Conservation (phyloP, 1,140 invertebrate species). For the Tenebrio molitor region DNA sequence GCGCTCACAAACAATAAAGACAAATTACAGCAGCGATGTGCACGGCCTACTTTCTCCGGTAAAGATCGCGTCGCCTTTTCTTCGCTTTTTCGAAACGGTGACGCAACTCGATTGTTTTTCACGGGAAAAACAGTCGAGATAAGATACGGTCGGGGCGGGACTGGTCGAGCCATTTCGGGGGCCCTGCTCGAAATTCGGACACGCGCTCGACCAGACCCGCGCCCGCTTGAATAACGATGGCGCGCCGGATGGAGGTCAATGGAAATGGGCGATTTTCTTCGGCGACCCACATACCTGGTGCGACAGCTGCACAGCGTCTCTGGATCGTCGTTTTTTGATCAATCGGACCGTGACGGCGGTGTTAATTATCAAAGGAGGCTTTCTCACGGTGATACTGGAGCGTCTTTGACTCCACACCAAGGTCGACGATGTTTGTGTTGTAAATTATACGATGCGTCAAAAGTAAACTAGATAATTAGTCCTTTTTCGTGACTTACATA, state of each 20-base stretch:
- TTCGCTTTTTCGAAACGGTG: background rate
- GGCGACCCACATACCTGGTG: no score
- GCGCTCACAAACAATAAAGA: background rate
- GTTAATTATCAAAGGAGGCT: background rate
- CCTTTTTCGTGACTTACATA: no score
- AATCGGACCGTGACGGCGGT: constrained; percentile 25
- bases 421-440: constrained; percentile 27
- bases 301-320: constrained; percentile 15
- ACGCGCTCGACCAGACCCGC: no score
- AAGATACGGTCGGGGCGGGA: no score
- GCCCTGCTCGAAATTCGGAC: no score
- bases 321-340: constrained; percentile 1
- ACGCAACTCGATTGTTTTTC: background rate
- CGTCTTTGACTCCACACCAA: constrained; percentile 4
- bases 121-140: no score
- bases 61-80: no score
- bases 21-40: background rate
- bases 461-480: no score
- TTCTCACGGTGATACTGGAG: constrained; percentile 31
- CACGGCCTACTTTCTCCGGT: constrained; percentile 2
- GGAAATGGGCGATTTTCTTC: constrained; percentile 23
- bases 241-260: constrained; percentile 9
- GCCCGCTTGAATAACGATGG: no score
- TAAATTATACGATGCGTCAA: constrained; percentile 3
- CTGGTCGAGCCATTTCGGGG: no score